Evolutionary conservation across 1,140 invertebrate genomes (phyloP), one percentile per base, ranked within the genome.

Genomic region (Plectrocnemia conspersa): DNA sequence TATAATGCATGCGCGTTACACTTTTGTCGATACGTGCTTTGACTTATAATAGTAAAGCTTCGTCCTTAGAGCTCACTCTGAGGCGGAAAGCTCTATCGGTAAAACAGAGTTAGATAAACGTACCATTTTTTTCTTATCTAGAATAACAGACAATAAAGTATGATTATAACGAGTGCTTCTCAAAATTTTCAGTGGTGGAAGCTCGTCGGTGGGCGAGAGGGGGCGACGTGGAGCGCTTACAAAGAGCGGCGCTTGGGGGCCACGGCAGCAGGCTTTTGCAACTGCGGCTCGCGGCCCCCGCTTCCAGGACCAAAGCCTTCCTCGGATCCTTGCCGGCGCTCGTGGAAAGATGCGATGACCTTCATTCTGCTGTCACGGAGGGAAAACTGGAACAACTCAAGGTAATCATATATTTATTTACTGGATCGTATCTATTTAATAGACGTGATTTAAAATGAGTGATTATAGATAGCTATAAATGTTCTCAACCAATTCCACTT

Each of bases 241-340:
- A 90, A 73, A 78, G 87, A 63, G 73, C 86, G 0, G 82, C 91
- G 1, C 68, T 90, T 7, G 85, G 88, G 56, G 89, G 89, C 1
- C 85, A 88, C 70, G 88, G 88, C 18, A 78, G 79, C 25, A 78
- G 84, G 58, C 68, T 90, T 16, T 65, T 89, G 33, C 80, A 81
- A 9, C 82, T 86, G 66, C 76, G 81, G 35, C 81, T 82, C 0
- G 72, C 79, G 0, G 80, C 87, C 65, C 77, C 81, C 3, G 77
- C 82, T 54, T 79, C 84, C 0, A 71, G 79, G 58, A 77, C 79
- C 52, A 71, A 78, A 57, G 77, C 79, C 54, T 86, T 89, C 66
- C 73, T 88, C 22, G 79, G 81, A 63, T 76, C 76, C 54, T 71
- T 89, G 32, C 82, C 84, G 1, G 75, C 76, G 27, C 79, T 88